Evolutionary conservation across 2,113 vertebrate species (phyloP).

Genomic region (Hippocampus abdominalis): DNA sequence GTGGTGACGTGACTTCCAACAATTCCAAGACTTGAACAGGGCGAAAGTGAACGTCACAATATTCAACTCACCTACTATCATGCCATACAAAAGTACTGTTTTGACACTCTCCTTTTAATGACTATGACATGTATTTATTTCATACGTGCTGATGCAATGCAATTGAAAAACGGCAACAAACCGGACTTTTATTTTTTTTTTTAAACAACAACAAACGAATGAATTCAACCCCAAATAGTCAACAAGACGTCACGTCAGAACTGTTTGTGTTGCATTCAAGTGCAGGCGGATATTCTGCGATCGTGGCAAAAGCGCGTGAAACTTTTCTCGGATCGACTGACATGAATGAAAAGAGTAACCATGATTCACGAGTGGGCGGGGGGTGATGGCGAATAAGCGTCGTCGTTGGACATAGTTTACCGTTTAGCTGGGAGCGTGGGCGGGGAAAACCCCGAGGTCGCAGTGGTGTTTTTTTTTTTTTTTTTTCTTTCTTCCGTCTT

Average conservation of each 20-base stretch:
- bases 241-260: neutral
- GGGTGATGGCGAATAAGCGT: neutral
- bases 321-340: neutral
- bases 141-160: neutral
- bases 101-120: neutral
- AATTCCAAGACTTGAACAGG: neutral
- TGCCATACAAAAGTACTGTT: neutral
- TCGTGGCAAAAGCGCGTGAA: neutral
- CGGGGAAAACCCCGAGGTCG: neutral
- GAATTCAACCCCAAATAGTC: neutral
- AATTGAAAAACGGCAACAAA: neutral
- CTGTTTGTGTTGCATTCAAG: neutral
- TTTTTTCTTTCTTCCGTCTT: neutral
- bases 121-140: neutral
- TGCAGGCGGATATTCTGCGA: neutral
- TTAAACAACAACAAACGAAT: neutral
- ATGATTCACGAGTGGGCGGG: neutral
- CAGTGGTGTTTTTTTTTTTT: too few species aligned
- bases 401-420: neutral
- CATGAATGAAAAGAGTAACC: neutral
- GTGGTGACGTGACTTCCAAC: neutral
- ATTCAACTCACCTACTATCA: neutral
- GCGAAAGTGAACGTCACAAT: too few species aligned
- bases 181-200: neutral
- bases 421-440: neutral